Evolutionary conservation across 2,797 vertebrate genomes (phyloP), one percentile per base, ranked within the genome.

Genomic region (Prunella strophiata): DNA sequence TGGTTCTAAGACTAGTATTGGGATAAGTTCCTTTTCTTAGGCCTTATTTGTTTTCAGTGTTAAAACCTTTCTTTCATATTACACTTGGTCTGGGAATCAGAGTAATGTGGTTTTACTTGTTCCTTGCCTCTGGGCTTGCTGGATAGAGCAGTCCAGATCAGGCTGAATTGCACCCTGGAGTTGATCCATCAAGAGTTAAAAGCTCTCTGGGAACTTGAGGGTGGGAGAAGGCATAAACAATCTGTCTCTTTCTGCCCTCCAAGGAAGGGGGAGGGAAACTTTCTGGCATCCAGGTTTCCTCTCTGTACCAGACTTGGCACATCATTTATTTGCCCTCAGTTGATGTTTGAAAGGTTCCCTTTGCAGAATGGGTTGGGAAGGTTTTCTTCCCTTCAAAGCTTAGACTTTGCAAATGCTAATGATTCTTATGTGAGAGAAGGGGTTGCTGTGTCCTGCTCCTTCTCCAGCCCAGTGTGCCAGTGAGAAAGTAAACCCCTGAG

Each of bases 341-440:
- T 47, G 66, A 18, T 73, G 83, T 70, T 93, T 88, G 76, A 93
- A 88, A 89, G 67, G 67, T 88, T 93, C 91, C 34, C 42, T 76
- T 86, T 52, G 74, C 80, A 38, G 85, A 91, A 66, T 50, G 62
- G 50, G 32, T 50, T 73, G 90, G 76, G 80, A 79, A 90, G 43
- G 34, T 65, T 93, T 88, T 68, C 55, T 91, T 76, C 34, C 48
- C 72, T 77, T 94, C 20, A 10, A 61, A 92, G 52, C 22, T 75
- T 59, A 51, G 66, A 48, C 71, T 91, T 89, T 68, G 75, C 43
- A 91, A 85, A 96, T 95, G 88, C 78, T 92, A 90, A 91, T 89
- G 40, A 81, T 74, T 54, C 19, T 47, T 16, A 14, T 68, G 82
- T 82, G 86, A 65, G 72, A 75, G 23, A 67, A 65, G 45, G 38